phyloP scores from a whole-genome alignment of 1,140 invertebrate genomes.

The Macrotrachela quadricornifera region DNA sequence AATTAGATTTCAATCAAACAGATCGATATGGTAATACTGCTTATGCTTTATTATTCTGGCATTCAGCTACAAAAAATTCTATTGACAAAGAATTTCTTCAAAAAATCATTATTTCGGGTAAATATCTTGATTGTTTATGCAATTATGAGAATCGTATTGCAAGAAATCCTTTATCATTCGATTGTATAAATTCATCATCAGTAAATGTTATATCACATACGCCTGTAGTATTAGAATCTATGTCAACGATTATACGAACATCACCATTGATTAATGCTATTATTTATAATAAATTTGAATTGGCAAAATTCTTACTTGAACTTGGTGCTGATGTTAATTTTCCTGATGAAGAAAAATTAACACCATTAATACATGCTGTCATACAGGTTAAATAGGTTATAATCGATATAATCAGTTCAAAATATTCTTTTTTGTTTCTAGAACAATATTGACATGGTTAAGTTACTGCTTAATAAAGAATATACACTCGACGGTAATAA shows the following conservation, averaged over 20 bases:
- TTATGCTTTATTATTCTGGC: conserved; percentile 28
- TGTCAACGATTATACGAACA: no score
- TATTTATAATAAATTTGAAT: conserved; percentile 18
- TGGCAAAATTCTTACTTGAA: conserved; percentile 24
- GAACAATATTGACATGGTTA: conserved; percentile 31
- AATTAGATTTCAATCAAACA: conserved; percentile 12
- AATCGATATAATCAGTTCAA: background rate
- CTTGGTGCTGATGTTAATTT: conserved; percentile 29
- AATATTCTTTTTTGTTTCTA: conserved; percentile 11
- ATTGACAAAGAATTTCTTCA: background rate
- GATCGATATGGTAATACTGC: conserved; percentile 24
- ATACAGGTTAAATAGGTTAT: conserved; percentile 15
- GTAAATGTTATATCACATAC: background rate
- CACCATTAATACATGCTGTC: conserved; percentile 36
- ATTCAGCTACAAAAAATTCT: conserved; percentile 11
- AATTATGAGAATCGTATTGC: background rate
- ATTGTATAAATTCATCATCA: background rate
- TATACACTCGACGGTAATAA: conserved; percentile 8
- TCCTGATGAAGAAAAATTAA: conserved; percentile 27
- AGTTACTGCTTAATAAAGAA: conserved; percentile 26
- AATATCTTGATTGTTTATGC: conserved; percentile 9
- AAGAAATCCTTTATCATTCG: background rate
- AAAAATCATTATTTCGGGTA: conserved; percentile 11
- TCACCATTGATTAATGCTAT: conserved; percentile 28
- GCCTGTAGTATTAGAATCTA: background rate